Base-by-base conservation (phyloP, 2,797 vertebrate species). In the Sebastolobus alascanus region DNA sequence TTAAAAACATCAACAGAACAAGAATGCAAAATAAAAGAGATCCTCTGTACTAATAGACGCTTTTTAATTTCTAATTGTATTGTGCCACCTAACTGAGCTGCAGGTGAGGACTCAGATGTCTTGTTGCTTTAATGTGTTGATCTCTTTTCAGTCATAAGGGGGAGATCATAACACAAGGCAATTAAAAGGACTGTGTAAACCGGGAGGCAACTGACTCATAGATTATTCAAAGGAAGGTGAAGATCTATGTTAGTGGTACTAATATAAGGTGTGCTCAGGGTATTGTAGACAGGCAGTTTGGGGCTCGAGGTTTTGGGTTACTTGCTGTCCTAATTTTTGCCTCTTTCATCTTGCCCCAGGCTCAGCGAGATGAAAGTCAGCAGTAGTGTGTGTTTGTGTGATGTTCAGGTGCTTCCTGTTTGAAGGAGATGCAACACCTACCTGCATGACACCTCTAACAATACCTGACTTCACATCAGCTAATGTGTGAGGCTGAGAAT, bases 181-280 rank as follows among this genome's bases (percentile, higher is more conserved):
- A 18, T 38, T 56, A 33, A 38, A 73, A 8, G 40, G 18, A 13
- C 8, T 3, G 59, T 67, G 64, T 8, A 9, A 43, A 14, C 35
- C 52, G 46, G 0, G 10, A 35, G 70, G 74, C 29, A 25, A 4
- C 37, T 29, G 60, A 60, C 18, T 68, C 67, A 40, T 60, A 5
- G 25, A 68, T 78, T 56, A 52, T 33, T 33, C 60, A 63, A 0
- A 46, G n/a, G 43, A 55, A 29, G 54, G 27, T 69, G 59, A 80
- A 65, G 6, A 8, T 29, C 13, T 67, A 1, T 33, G 18, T 55
- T 7, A 60, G 54, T 5, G 25, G 5, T 31, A 2, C 14, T 60
- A 27, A 68, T 13, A 2, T 27, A 4, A 69, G n/a, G 4, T 22
- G 22, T 58, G 46, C 22, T 68, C 43, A 14, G 55, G 59, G 27